Evolutionary conservation across 2,888 invertebrate species (phyloP).

Genomic region (Drosophila merina): DNA sequence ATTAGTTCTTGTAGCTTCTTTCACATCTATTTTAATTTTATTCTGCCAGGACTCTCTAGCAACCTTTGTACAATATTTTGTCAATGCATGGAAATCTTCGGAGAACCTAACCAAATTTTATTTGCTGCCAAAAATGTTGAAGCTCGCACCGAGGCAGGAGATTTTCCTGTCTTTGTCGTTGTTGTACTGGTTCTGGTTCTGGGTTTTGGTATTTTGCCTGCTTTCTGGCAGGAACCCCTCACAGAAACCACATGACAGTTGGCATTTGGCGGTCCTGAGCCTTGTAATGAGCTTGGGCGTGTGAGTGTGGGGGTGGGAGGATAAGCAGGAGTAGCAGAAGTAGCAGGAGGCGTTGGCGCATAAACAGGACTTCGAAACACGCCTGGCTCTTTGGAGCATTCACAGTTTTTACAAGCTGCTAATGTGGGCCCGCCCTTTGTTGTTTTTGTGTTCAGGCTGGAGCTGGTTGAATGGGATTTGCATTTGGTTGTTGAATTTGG

Average conservation of each 20-base stretch:
- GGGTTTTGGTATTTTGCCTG: conserved; percentile 11
- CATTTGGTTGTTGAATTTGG: conserved; percentile 36
- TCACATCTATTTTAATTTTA: conserved; percentile 50
- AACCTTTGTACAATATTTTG: conserved; percentile 36
- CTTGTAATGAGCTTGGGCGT: conserved; percentile 55
- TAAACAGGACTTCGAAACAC: conserved; percentile 36
- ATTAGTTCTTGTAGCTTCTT: neutral
- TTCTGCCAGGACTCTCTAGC: conserved; percentile 41
- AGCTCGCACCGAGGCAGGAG: conserved; percentile 25
- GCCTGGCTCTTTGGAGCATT: conserved; percentile 50
- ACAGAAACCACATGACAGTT: conserved; percentile 49
- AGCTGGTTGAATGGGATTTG: conserved; percentile 39
- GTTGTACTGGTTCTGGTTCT: conserved; percentile 45
- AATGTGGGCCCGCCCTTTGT: conserved; percentile 58
- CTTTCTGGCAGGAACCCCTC: neutral
- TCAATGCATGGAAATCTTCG: conserved; percentile 65
- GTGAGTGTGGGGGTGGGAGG: conserved; percentile 5
- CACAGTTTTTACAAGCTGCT: conserved; percentile 70
- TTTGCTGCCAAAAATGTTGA: conserved; percentile 62
- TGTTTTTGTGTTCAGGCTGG: conserved; percentile 8
- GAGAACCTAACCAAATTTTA: conserved; percentile 63
- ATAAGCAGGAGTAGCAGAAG: conserved; percentile 32
- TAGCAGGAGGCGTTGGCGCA: conserved; percentile 39
- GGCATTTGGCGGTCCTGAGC: conserved; percentile 57
- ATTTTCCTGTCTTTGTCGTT: conserved; percentile 12